Conservation (phyloP, 2,797 vertebrate species). For the Spinus olivaceus region DNA sequence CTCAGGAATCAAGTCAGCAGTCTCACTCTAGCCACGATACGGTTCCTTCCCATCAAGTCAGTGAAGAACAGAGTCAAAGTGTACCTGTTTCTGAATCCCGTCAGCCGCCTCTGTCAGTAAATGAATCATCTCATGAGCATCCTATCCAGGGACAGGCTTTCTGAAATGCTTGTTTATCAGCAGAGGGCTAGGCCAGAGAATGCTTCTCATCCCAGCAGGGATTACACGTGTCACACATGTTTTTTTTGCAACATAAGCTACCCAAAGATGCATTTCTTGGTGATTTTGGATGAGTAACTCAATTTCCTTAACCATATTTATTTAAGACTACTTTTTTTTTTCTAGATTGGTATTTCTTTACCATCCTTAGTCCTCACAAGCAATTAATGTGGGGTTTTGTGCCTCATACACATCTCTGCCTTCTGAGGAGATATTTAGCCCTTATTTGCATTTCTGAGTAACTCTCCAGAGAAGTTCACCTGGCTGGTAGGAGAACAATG, state of each 20-base stretch:
- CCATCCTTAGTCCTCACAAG: not conserved
- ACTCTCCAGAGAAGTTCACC: not conserved
- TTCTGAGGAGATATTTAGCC: not conserved
- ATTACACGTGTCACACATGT: fast-evolving
- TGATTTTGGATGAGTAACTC: not conserved
- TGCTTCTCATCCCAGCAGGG: not conserved
- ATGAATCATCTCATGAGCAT: slow-evolving; percentile 75
- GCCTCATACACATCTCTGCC: not conserved
- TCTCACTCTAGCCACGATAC: slow-evolving; percentile 67
- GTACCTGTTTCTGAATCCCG: slow-evolving; percentile 73
- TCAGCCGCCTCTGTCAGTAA: slow-evolving; percentile 77
- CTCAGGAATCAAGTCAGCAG: slow-evolving; percentile 68
- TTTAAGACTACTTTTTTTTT: not conserved
- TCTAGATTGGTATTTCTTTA: not conserved
- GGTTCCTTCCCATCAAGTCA: slow-evolving; percentile 58
- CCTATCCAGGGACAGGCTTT: slow-evolving; percentile 81
- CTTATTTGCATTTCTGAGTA: not conserved
- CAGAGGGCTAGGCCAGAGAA: not conserved
- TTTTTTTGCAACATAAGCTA: not conserved
- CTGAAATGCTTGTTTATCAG: slow-evolving; percentile 69
- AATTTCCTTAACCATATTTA: slow-evolving; percentile 5
- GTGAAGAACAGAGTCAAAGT: slow-evolving; percentile 76
- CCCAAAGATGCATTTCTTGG: not conserved
- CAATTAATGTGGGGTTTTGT: not conserved
- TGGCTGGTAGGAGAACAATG: not conserved